Percentiles rank a stretch among this genome's conserved stretches.
phyloP scores from a whole-genome alignment of 1,140 invertebrate species.

The Ostrea denselamellosa region DNA sequence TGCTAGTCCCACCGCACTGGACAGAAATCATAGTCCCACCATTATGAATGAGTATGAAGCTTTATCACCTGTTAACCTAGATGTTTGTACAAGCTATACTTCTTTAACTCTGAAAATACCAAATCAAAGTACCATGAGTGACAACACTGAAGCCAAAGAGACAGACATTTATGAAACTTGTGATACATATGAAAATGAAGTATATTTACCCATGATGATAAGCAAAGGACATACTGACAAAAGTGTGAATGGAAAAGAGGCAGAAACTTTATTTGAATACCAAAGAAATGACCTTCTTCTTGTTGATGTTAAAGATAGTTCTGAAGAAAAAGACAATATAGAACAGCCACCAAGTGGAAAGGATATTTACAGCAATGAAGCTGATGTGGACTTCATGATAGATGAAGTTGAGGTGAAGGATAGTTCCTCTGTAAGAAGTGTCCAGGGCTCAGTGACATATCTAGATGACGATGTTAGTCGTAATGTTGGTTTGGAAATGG shows the following conservation, averaged over 20 bases:
- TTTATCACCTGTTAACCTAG: constrained; percentile 8
- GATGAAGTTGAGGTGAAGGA: neutral
- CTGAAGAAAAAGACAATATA: neutral
- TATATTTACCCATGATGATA: neutral
- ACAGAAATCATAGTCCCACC: neutral
- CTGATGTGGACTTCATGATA: neutral
- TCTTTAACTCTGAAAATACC: neutral
- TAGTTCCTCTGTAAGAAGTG: neutral
- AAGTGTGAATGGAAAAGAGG: neutral
- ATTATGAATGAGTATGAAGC: neutral
- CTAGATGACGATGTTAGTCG: neutral
- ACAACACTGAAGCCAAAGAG: constrained; percentile 15
- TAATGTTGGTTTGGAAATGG: neutral
- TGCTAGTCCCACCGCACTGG: neutral
- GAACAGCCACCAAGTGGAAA: neutral
- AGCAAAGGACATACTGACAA: neutral
- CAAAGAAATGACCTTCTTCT: neutral
- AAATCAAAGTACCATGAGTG: constrained; percentile 8
- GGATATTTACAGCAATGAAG: neutral
- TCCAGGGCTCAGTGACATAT: neutral
- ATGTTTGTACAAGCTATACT: constrained; percentile 7
- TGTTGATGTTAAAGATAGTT: neutral
- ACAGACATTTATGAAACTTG: constrained; percentile 12
- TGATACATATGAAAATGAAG: neutral
- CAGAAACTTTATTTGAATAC: neutral